These are phyloP conservation scores for Watersipora subatra DNA, from an alignment of 1,140 invertebrate species.

Conservation along the genomic window DNA sequence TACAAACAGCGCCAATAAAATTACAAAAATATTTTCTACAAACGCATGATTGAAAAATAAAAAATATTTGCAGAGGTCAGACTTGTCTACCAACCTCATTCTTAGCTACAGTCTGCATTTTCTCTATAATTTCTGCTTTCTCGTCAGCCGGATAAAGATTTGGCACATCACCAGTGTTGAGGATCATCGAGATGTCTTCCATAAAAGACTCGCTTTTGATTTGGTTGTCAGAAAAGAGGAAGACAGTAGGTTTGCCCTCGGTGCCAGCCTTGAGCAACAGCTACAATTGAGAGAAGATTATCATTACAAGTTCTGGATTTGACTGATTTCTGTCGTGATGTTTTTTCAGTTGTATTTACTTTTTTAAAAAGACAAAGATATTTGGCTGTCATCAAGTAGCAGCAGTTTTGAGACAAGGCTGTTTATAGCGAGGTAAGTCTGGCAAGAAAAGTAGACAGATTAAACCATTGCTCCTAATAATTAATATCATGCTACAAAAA, in stretches of 20 bases:
- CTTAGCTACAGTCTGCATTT: conserved; percentile 39
- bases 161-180: conserved; percentile 42
- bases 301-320: too few relatives aligned
- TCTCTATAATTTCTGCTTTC: conserved; percentile 41
- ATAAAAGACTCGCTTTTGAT: conserved; percentile 42
- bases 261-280: conserved; percentile 35
- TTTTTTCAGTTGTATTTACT: too few relatives aligned
- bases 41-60: too few relatives aligned
- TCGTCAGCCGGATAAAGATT: conserved; percentile 41
- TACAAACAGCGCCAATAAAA: not conserved
- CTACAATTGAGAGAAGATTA: conserved; percentile 17
- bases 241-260: conserved; percentile 37
- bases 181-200: conserved; percentile 42
- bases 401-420: too few relatives aligned
- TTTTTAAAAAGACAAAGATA: too few relatives aligned
- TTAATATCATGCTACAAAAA: too few relatives aligned
- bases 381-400: too few relatives aligned
- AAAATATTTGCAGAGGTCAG: too few relatives aligned
- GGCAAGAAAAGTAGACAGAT: too few relatives aligned
- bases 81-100: conserved; percentile 37
- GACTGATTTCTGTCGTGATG: too few relatives aligned
- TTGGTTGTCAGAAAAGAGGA: conserved; percentile 41
- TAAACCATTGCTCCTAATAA: too few relatives aligned
- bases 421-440: too few relatives aligned
- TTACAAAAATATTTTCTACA: not conserved